A percentile compares a stretch with the other conserved stretches of the same genome.
phyloP scores from a whole-genome alignment of 2,797 vertebrate genomes.

The Gephyroberyx darwinii region DNA sequence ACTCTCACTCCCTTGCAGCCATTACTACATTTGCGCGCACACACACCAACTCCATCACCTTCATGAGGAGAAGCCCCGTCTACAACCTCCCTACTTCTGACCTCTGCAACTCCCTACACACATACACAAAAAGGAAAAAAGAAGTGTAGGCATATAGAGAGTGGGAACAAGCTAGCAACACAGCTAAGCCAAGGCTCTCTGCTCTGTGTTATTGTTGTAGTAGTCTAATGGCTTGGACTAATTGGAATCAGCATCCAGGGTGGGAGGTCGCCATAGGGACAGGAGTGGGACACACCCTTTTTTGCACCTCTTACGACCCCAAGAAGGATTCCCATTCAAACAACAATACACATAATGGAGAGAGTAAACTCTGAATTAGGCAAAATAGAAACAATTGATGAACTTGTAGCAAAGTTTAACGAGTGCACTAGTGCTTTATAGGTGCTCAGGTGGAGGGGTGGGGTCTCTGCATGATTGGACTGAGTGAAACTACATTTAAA shows the following conservation, averaged over 20 bases:
- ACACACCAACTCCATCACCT: slow-evolving; percentile 44
- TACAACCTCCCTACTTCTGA: slow-evolving; percentile 35
- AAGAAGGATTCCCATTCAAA: slow-evolving; percentile 6
- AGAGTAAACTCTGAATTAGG: background rate
- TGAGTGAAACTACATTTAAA: no score
- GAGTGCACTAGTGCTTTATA: background rate
- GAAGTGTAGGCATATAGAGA: background rate
- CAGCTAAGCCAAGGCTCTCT: slow-evolving; percentile 27
- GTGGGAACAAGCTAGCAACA: background rate
- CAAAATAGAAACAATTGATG: background rate
- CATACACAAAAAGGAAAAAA: slow-evolving; percentile 20
- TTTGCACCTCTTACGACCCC: background rate
- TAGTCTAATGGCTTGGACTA: slow-evolving; percentile 55
- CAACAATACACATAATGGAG: background rate
- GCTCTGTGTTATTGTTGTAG: slow-evolving; percentile 48
- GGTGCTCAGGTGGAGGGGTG: no score
- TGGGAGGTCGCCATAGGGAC: slow-evolving; percentile 32
- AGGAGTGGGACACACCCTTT: background rate
- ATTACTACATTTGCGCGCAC: slow-evolving; percentile 33
- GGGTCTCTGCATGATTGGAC: no score
- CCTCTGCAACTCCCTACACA: slow-evolving; percentile 23
- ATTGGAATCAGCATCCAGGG: slow-evolving; percentile 49
- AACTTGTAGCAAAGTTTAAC: background rate
- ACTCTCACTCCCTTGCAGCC: slow-evolving; percentile 30
- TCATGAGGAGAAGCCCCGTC: slow-evolving; percentile 39